phyloP scores from a whole-genome alignment of 1,140 invertebrate genomes.

The Gonatopus flavifemur region DNA sequence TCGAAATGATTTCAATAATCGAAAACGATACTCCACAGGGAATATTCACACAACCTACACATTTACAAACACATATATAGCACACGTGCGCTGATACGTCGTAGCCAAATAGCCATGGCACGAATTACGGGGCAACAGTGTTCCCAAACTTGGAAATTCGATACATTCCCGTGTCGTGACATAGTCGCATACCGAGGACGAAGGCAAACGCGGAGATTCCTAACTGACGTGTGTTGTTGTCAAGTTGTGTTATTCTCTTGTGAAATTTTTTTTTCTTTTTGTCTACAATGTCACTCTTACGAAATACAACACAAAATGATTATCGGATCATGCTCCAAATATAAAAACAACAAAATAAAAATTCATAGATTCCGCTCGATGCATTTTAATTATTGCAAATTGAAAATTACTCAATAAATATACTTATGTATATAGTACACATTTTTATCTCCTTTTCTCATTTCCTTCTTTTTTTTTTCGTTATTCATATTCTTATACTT shows the following conservation, averaged over 20 bases:
- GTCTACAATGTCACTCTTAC: too few relatives aligned
- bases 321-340: too few relatives aligned
- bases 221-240: background rate
- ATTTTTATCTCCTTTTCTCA: constrained; percentile 26
- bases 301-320: too few relatives aligned
- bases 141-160: constrained; percentile 40
- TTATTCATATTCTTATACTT: constrained; percentile 10
- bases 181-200: constrained; percentile 13
- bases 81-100: constrained; percentile 6
- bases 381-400: background rate
- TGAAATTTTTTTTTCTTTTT: background rate
- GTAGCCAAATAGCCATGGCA: constrained; percentile 23
- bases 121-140: constrained; percentile 27
- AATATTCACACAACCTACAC: too few relatives aligned
- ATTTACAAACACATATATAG: too few relatives aligned
- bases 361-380: background rate
- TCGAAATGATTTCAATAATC: too few relatives aligned
- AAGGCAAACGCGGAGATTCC: constrained; percentile 26
- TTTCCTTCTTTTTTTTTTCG: constrained; percentile 21
- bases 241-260: background rate
- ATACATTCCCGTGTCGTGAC: constrained; percentile 26
- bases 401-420: background rate
- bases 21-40: too few relatives aligned
- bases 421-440: constrained; percentile 22
- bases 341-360: background rate